phyloP scores from a whole-genome alignment of 2,113 vertebrate genomes.

The Laterallus jamaicensis region DNA sequence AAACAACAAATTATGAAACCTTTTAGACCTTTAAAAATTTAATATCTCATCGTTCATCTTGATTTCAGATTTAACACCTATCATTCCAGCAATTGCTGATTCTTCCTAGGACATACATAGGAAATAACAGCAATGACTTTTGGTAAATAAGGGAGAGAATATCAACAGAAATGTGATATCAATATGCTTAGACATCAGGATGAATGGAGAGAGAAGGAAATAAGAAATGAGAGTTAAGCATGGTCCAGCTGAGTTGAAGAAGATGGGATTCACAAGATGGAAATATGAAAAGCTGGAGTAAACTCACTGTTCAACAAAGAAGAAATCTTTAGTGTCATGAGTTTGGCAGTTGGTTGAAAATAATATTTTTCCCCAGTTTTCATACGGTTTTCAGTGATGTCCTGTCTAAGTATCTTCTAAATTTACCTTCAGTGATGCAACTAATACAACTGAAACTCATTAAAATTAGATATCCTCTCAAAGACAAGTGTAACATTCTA shows the following conservation, averaged over 20 bases:
- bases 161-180: not conserved
- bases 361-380: not conserved
- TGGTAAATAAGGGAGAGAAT: not conserved
- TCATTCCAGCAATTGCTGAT: not conserved
- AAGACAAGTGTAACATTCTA: not conserved
- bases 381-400: not conserved
- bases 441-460: not conserved
- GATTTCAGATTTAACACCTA: not conserved
- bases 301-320: not conserved
- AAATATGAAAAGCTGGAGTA: not conserved
- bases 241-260: not conserved
- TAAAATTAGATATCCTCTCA: rapidly evolving
- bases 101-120: not conserved
- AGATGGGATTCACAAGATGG: not conserved
- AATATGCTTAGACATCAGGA: not conserved
- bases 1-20: not conserved
- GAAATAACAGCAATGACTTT: not conserved
- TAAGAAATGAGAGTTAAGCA: not conserved
- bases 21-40: not conserved
- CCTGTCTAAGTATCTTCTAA: not conserved
- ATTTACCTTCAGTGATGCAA: not conserved
- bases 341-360: not conserved
- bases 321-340: not conserved
- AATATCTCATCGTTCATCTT: not conserved
- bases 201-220: not conserved